Evolutionary conservation across 2,113 vertebrate genomes (phyloP).

Genomic region (Onychostruthus taczanowskii): DNA sequence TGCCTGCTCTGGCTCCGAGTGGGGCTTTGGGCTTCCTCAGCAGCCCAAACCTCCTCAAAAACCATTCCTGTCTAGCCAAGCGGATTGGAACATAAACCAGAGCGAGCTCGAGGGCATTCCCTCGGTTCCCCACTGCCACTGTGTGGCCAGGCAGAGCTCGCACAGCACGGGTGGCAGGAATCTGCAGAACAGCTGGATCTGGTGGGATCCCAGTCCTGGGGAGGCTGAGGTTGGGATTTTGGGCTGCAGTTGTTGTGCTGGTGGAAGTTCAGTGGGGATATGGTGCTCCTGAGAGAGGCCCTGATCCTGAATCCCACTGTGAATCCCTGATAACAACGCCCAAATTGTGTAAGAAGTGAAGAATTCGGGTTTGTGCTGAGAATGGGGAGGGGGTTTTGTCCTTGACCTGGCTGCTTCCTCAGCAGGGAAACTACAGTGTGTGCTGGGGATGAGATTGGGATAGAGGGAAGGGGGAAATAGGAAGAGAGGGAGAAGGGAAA

Average conservation of each 20-base stretch:
- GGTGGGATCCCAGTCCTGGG: conserved; percentile 75
- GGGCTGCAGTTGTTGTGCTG: neutral
- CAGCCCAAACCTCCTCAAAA: neutral
- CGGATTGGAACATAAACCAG: neutral
- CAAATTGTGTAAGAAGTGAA: accelerated
- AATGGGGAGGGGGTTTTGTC: no score
- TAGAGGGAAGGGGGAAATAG: neutral
- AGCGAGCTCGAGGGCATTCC: neutral
- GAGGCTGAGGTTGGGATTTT: conserved; percentile 52
- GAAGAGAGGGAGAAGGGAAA: neutral
- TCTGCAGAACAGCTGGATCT: neutral
- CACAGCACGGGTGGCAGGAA: accelerated
- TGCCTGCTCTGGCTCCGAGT: neutral
- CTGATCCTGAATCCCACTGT: neutral
- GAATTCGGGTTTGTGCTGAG: neutral
- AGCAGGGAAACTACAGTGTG: neutral
- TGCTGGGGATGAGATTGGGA: neutral
- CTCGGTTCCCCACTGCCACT: neutral
- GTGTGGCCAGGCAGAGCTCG: neutral
- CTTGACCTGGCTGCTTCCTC: neutral
- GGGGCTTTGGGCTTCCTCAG: neutral
- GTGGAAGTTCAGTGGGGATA: conserved; percentile 26
- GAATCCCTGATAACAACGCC: neutral
- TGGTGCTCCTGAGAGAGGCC: conserved; percentile 18
- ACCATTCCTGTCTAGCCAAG: no score